A percentile compares a stretch with the other conserved stretches of the same genome.
Evolutionary conservation across 2,888 invertebrate species (phyloP).

Genomic region (Sarcophaga caerulescens): DNA sequence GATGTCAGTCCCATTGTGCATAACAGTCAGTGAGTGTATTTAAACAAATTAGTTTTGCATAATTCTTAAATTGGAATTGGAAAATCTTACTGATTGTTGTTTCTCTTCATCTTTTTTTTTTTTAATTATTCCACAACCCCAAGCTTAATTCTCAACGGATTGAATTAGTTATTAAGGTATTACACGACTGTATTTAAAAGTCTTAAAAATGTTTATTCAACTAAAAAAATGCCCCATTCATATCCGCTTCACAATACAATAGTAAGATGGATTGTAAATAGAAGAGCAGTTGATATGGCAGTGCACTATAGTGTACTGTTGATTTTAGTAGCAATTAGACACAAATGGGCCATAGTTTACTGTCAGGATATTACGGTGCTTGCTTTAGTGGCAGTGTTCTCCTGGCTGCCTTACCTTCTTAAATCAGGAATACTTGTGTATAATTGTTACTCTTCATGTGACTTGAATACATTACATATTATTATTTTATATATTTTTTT

Average conservation of each 20-base stretch:
- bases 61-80: conserved; percentile 20
- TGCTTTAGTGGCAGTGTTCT: not conserved
- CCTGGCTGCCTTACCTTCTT: conserved; percentile 15
- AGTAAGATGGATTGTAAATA: not conserved
- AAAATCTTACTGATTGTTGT: not conserved
- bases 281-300: no score
- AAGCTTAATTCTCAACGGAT: not conserved
- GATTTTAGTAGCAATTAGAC: no score
- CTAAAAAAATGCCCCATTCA: conserved; percentile 3
- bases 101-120: not conserved
- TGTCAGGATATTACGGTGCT: not conserved
- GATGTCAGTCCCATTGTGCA: no score
- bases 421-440: conserved; percentile 2
- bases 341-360: not conserved
- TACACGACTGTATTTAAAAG: not conserved
- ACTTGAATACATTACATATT: not conserved
- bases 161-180: conserved; percentile 21
- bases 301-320: no score
- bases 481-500: no score
- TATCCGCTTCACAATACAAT: not conserved
- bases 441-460: conserved; percentile 45
- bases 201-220: conserved; percentile 33
- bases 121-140: not conserved
- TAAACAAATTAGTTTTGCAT: not conserved
- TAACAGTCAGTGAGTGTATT: not conserved